Evolutionary conservation across 2,113 vertebrate genomes (phyloP).

Genomic region (Cervus canadensis): DNA sequence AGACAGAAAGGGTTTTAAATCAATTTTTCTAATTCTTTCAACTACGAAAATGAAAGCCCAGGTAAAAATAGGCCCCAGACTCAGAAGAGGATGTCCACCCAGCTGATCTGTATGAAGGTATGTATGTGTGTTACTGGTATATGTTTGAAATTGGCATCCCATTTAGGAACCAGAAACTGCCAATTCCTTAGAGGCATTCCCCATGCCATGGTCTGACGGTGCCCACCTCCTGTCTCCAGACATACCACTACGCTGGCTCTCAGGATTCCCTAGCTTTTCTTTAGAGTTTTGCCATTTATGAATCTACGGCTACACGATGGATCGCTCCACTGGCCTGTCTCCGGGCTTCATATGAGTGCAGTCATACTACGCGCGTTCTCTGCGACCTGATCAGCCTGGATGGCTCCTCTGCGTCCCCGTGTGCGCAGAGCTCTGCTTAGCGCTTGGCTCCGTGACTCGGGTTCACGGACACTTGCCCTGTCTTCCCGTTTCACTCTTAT

Average conservation of each 20-base stretch:
- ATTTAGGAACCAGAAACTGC: background rate
- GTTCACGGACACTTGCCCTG: background rate
- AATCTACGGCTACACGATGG: background rate
- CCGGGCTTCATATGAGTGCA: background rate
- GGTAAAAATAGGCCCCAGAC: background rate
- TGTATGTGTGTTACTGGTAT: rapidly evolving
- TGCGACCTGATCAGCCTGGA: rapidly evolving
- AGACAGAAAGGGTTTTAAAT: background rate
- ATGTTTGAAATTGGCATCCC: background rate
- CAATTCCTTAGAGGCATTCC: background rate
- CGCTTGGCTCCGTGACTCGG: background rate
- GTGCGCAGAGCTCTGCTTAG: background rate
- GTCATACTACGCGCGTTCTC: background rate
- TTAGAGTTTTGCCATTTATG: background rate
- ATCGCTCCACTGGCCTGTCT: background rate
- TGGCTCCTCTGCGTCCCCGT: rapidly evolving
- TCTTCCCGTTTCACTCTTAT: background rate
- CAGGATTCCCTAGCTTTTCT: background rate
- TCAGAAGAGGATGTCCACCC: background rate
- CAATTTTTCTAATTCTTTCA: background rate
- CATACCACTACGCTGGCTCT: rapidly evolving
- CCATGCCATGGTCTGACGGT: rapidly evolving
- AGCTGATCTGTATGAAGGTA: background rate
- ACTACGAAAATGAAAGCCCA: background rate
- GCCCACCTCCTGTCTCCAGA: background rate